A percentile compares a stretch with the other conserved stretches of the same genome.
phyloP scores from a whole-genome alignment of 2,888 invertebrate genomes.

The Mythimna albipuncta region DNA sequence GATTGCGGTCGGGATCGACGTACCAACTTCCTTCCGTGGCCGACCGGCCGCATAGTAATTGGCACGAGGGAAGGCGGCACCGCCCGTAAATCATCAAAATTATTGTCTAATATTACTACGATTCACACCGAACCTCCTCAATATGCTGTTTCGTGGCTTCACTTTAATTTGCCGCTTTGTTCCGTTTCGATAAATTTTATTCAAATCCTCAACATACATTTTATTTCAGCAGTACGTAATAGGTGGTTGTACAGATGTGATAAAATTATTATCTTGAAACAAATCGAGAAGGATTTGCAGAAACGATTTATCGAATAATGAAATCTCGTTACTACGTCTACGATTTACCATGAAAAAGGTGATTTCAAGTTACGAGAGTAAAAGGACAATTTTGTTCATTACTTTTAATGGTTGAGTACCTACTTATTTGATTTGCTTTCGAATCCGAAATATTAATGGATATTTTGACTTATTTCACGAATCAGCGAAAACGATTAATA shows the following conservation, averaged over 20 bases:
- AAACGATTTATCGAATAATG: conserved; percentile 45
- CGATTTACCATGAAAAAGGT: conserved; percentile 28
- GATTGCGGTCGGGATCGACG: conserved; percentile 88
- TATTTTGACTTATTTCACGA: conserved; percentile 65
- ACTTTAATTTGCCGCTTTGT: conserved; percentile 83
- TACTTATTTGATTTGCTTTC: conserved; percentile 57
- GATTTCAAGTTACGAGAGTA: conserved; percentile 21
- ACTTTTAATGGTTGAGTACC: conserved; percentile 58
- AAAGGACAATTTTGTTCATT: conserved; percentile 57
- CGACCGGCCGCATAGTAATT: conserved; percentile 88
- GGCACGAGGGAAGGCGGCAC: conserved; percentile 81
- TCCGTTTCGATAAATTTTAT: conserved; percentile 81
- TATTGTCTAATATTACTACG: conserved; percentile 88
- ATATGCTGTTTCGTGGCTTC: conserved; percentile 82
- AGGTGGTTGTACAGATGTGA: conserved; percentile 53
- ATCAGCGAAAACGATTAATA: conserved; percentile 66
- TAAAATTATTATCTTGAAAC: conserved; percentile 42
- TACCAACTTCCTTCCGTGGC: conserved; percentile 87
- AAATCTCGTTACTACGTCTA: conserved; percentile 25
- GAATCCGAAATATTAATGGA: conserved; percentile 59
- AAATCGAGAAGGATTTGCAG: conserved; percentile 28
- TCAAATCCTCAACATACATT: conserved; percentile 73
- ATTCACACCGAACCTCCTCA: conserved; percentile 78
- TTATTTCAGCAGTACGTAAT: conserved; percentile 65
- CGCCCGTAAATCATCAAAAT: conserved; percentile 88